A percentile compares a stretch with the other conserved stretches of the same genome.
Evolutionary conservation across 2,113 vertebrate species (phyloP).

Genomic region (Triplophysa rosa): DNA sequence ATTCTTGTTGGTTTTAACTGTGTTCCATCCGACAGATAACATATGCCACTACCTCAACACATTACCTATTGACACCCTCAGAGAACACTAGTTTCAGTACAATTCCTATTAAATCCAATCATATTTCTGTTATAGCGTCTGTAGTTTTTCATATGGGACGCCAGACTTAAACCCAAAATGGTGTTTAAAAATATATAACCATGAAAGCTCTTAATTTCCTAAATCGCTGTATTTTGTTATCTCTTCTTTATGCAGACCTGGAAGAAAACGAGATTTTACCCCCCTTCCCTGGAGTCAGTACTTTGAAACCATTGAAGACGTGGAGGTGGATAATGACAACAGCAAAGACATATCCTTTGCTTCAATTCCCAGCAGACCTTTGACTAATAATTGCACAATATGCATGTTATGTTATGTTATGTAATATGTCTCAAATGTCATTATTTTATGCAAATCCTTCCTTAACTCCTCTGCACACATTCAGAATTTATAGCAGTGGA

Average conservation of each 20-base stretch:
- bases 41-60: too few relatives aligned
- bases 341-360: slow-evolving; percentile 97
- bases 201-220: too few relatives aligned
- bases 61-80: too few relatives aligned
- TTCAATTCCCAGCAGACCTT: background rate
- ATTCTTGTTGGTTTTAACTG: too few relatives aligned
- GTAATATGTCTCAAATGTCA: background rate
- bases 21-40: too few relatives aligned
- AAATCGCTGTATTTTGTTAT: background rate
- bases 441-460: slow-evolving; percentile 44
- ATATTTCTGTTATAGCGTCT: too few relatives aligned
- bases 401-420: background rate
- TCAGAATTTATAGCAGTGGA: slow-evolving; percentile 96
- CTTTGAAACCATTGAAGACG: slow-evolving; percentile 95
- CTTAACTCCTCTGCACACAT: slow-evolving; percentile 90
- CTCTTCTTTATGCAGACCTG: slow-evolving; percentile 79
- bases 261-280: slow-evolving; percentile 90
- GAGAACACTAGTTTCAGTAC: too few relatives aligned
- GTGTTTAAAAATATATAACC: too few relatives aligned
- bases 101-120: too few relatives aligned
- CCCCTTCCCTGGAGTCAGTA: slow-evolving; percentile 94
- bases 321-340: slow-evolving; percentile 89
- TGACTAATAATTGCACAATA: background rate
- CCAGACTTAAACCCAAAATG: too few relatives aligned
- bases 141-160: too few relatives aligned